A percentile compares a stretch with the other conserved stretches of the same genome.
phyloP scores from a whole-genome alignment of 2,113 vertebrate species.

The Dolichallabes microphthalmus region DNA sequence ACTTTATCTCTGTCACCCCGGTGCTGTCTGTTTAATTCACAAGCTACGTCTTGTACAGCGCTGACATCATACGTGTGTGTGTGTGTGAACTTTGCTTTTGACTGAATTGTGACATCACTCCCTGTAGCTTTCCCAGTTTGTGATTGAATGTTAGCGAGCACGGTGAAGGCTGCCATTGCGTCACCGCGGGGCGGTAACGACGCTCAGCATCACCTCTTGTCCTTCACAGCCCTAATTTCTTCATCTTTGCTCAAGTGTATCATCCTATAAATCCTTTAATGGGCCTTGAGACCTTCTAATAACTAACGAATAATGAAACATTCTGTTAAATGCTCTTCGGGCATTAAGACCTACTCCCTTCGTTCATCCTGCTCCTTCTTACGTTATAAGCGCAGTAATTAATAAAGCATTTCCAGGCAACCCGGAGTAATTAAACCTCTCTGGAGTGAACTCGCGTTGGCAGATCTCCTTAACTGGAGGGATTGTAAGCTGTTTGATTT shows the following conservation, averaged over 20 bases:
- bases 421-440: slow-evolving; percentile 9
- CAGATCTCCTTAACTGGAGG: slow-evolving; percentile 4
- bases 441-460: slow-evolving; percentile 11
- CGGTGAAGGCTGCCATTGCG: too few relatives aligned
- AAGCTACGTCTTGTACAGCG: neutral
- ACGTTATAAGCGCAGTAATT: neutral
- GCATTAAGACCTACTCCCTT: neutral
- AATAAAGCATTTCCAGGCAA: slow-evolving; percentile 30
- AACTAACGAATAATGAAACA: neutral
- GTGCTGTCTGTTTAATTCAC: neutral
- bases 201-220: neutral
- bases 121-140: neutral
- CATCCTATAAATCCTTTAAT: neutral
- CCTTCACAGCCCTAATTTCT: neutral
- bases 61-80: neutral
- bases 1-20: neutral
- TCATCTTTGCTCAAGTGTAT: neutral
- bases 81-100: neutral
- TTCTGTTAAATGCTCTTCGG: neutral
- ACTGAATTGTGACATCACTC: neutral
- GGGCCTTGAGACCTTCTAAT: neutral
- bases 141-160: too few relatives aligned
- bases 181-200: neutral
- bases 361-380: neutral
- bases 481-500: neutral